Evolutionary conservation across 2,797 vertebrate species (phyloP), one percentile per base, ranked within the genome.

Genomic region (Mycteria americana): DNA sequence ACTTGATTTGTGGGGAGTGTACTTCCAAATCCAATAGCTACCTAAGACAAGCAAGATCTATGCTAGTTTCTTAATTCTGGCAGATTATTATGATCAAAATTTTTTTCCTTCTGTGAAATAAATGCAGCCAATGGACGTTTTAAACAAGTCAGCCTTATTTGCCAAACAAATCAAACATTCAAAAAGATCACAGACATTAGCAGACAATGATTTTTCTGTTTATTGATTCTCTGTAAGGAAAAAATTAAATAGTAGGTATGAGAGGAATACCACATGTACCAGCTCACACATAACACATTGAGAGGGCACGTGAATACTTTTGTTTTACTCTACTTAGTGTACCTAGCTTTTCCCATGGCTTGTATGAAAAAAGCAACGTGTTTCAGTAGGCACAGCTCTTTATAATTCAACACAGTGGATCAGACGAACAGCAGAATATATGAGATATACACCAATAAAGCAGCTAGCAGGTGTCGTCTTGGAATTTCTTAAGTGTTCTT

Each of bases 401-500:
- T 41, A 41, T 18, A 78, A 74, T 95, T 93, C 76, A 78, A 64
- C 51, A 65, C 8, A 13, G 77, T 22, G 67, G 18, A 68, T 91
- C 72, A 75, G 83, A 17, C 83, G 74, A 91, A 85, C 57, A 74
- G 65, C 46, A 50, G 53, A 95, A 74, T 35, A 63, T 28, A 79
- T 27, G 74, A 92, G 92, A 60, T 70, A 59, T 11, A 18, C 91
- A 89, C 85, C 90, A 95, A 95, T 89, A 88, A 94, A 96, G 78
- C 95, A 83, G 90, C 96, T 60, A 96, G 62, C 93, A 96, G 92
- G 93, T 97, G 90, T 92, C 11, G 2, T 87, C 94, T 83, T 82
- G 77, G 86, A 96, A 97, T 92, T 97, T 96, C 94, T 96, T 85
- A 92, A 91, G 80, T 81, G 88, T 91, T 96, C 97, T 92, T 70